A percentile compares a stretch with the other conserved stretches of the same genome.
phyloP scores from a whole-genome alignment of 2,113 vertebrate species.

The Epinephelus lanceolatus region DNA sequence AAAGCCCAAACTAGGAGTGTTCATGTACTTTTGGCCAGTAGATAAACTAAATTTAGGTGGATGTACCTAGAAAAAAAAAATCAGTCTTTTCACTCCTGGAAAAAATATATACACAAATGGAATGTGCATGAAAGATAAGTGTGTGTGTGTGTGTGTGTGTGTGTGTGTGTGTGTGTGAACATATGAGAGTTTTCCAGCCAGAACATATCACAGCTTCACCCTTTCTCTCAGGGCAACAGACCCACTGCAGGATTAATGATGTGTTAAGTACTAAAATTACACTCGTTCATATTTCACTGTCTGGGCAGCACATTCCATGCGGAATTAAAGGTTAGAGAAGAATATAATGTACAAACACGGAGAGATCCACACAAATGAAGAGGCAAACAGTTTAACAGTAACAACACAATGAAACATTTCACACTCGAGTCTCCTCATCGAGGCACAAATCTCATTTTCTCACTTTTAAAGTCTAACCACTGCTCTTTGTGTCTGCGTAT shows the following conservation, averaged over 20 bases:
- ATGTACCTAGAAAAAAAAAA: not conserved
- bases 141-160: not conserved
- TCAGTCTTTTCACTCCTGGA: not conserved
- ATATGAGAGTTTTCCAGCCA: constrained; percentile 31
- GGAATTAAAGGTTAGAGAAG: constrained; percentile 48
- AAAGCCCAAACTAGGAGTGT: not conserved
- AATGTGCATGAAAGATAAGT: not conserved
- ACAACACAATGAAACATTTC: constrained; percentile 47
- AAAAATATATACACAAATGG: not conserved
- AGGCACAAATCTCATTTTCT: constrained; percentile 66
- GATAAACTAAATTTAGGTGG: not conserved
- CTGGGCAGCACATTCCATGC: constrained; percentile 45
- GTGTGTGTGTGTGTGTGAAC: not conserved
- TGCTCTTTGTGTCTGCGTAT: constrained; percentile 65
- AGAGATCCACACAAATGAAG: constrained; percentile 6
- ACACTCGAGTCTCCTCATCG: constrained; percentile 35
- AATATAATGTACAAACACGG: constrained; percentile 37
- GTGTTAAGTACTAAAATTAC: constrained; percentile 73
- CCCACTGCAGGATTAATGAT: constrained; percentile 77
- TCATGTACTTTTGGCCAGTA: not conserved
- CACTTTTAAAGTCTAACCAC: constrained; percentile 47
- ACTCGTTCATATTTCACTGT: constrained; percentile 71
- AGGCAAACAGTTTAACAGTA: constrained; percentile 34
- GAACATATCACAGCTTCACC: constrained; percentile 52
- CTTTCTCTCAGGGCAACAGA: constrained; percentile 46